phyloP scores from a whole-genome alignment of 2,888 invertebrate genomes.

The Ochropacha duplaris region DNA sequence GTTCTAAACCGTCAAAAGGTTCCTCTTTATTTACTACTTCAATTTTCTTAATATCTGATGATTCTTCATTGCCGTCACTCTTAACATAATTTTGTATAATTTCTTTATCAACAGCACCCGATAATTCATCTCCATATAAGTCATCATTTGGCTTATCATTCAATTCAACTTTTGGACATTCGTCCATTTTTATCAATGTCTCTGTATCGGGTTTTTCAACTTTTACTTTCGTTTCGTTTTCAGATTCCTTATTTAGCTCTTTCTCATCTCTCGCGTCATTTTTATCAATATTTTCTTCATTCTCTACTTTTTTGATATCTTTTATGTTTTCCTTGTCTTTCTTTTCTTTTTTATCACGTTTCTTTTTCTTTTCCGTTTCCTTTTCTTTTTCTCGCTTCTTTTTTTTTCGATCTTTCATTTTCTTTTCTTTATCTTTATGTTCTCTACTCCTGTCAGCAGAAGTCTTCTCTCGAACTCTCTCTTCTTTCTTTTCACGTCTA shows the following conservation, averaged over 20 bases:
- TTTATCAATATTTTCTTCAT: conserved; percentile 52
- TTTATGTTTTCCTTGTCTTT: conserved; percentile 74
- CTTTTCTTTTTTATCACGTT: conserved; percentile 81
- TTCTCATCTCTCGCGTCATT: conserved; percentile 49
- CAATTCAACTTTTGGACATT: conserved; percentile 29
- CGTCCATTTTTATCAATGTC: conserved; percentile 31
- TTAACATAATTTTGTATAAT: conserved; percentile 83
- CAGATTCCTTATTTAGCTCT: conserved; percentile 27
- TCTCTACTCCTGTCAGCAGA: conserved; percentile 76
- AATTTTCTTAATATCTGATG: conserved; percentile 43
- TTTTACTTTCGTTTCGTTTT: conserved; percentile 20
- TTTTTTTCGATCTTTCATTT: conserved; percentile 74
- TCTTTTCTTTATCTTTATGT: conserved; percentile 83
- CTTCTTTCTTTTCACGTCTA: conserved; percentile 80
- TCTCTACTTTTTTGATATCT: conserved; percentile 49
- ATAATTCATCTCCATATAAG: conserved; percentile 80
- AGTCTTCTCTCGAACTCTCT: conserved; percentile 67
- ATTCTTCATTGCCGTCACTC: conserved; percentile 50
- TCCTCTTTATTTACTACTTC: conserved; percentile 75
- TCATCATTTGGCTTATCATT: conserved; percentile 51
- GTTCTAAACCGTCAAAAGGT: conserved; percentile 82
- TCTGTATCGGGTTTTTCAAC: conserved; percentile 28
- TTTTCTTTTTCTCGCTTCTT: conserved; percentile 81
- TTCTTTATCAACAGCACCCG: conserved; percentile 81
- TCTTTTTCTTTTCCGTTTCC: conserved; percentile 75